Base-by-base conservation (phyloP, 1,140 invertebrate genomes). In the Neuroterus valhalla region DNA sequence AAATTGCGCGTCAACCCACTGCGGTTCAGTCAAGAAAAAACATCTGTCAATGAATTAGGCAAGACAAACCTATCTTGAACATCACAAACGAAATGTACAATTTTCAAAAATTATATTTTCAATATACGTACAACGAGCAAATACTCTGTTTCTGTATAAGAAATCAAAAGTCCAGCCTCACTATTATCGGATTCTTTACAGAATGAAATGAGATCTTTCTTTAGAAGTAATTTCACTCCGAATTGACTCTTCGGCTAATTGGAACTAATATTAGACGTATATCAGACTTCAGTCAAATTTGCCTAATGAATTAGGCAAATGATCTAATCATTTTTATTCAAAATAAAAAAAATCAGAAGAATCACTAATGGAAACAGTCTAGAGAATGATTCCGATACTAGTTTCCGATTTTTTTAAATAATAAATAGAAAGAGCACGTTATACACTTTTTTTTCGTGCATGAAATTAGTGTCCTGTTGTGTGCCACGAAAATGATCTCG, bases 1-100 rank as follows among this genome's bases (percentile, higher is more conserved):
- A 62, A 62, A 62, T 38, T 62, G 23, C 55, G 55, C 55, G 23
- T 62, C 55, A 62, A 62, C 23, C 23, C 55, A 38, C 50, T 45
- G 70, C 67, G 48, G 66, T 77, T 77, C 46, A 55, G 17, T 55
- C 68, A 68, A 50, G n/a, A 21, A 72, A 52, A 44, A 4, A 48
- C 1, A 62, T 62, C 55, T 62, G 26, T 62, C 55, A 62, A 62
- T 62, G 55, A 62, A 62, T 62, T 12, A 31, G 52, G 23, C 52
- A 62, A 62, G 31, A 31, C 11, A 21, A 62, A 38, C 6, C 55
- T 62, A 62, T 14, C 31, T 31, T 12, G 55, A 62, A 62, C 23
- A 62, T 31, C 31, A 62, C 23, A 62, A 62, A 62, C n/a, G 55
- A 62, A 62, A 62, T 62, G 15, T 62, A 62, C 55, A 62, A 62